Base-by-base conservation (phyloP, 2,888 invertebrate species). In the Cheilosia pagana region DNA sequence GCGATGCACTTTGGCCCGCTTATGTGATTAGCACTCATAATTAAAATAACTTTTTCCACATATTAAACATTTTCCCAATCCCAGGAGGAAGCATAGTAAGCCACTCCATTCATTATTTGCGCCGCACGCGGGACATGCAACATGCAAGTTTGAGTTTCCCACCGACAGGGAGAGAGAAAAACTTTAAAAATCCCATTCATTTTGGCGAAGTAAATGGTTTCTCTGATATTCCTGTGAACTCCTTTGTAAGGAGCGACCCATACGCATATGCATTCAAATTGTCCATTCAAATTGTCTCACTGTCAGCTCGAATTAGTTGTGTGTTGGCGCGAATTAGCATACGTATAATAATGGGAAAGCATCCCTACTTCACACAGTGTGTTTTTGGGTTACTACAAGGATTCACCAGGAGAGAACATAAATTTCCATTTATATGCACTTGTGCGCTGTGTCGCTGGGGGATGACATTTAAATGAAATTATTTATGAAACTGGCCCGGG, bases 261-360 rank as follows among this genome's bases (percentile, higher is more conserved):
- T 28, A 12, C 50, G 23, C 21, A 50, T 75, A 50, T 50, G 52
- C 52, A 53, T n/a, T n/a, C n/a, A n/a, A n/a, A n/a, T n/a, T 76
- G 83, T 53, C 83, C 83, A 70, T 74, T 83, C 31, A 63, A 57
- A 83, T 57, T 83, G 83, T 83, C 74, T 83, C 79, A 79, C 74
- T 79, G 83, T 74, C 83, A 83, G 60, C 74, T 59, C 70, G 74
- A 83, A 83, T 74, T 75, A 83, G 78, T 74, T 78, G 83, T 78
- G 82, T 50, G 50, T 52, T 79, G 57, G 65, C 65, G 8, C 8
- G 8, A 83, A 83, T 79, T 83, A 83, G 83, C 79, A 79, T 83
- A 70, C n/a, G 12, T 23, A 57, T 72, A 53, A 50, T 45, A 70
- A 63, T 65, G 53, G 62, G 68, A 75, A 12, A 70, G 16, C 63